Conservation (phyloP, 2,797 vertebrate genomes). For the Pelodytes ibericus region DNA sequence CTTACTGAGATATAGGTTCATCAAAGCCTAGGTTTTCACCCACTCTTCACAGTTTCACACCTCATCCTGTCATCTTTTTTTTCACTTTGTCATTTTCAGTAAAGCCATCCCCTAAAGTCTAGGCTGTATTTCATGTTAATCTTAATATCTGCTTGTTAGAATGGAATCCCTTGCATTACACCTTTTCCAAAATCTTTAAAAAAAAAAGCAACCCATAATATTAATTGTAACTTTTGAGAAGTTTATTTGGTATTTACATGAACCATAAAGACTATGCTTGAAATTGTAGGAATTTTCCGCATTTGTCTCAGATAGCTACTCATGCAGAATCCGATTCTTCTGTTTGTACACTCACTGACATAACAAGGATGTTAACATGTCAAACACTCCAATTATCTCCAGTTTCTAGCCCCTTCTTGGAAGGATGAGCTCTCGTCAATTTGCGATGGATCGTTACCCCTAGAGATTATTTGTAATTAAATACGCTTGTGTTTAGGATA, state of each 20-base stretch:
- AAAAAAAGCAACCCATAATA: too few species aligned
- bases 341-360: constrained; percentile 29
- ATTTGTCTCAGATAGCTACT: constrained; percentile 37
- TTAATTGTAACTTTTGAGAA: too few species aligned
- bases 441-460: constrained; percentile 26
- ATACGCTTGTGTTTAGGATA: constrained; percentile 27
- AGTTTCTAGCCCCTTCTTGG: constrained; percentile 41
- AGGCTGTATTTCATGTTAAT: too few species aligned
- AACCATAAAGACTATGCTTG: background rate
- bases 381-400: constrained; percentile 41
- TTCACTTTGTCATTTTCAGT: too few species aligned
- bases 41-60: too few species aligned
- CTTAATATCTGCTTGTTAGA: too few species aligned
- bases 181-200: too few species aligned
- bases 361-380: constrained; percentile 48
- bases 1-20: too few species aligned
- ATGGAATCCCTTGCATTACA: too few species aligned
- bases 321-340: constrained; percentile 6
- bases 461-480: constrained; percentile 52
- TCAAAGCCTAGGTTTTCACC: too few species aligned
- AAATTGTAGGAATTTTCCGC: constrained; percentile 11
- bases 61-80: too few species aligned
- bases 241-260: constrained; percentile 2
- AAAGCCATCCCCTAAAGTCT: too few species aligned
- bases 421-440: constrained; percentile 45